Conservation (phyloP, 2,888 invertebrate genomes). For the Lomographa bimaculata region DNA sequence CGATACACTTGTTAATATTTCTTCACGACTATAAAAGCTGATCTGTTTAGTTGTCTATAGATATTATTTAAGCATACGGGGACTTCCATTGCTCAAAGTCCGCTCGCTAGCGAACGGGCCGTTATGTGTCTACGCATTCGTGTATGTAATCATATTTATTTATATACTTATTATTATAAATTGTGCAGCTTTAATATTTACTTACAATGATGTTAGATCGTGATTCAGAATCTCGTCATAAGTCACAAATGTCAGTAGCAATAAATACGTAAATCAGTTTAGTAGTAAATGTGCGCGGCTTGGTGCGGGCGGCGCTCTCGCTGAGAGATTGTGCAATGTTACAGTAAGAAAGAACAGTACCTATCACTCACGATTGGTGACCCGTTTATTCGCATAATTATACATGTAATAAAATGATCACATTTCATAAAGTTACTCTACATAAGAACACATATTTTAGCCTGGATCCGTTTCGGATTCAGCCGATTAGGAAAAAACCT, state of each 20-base stretch:
- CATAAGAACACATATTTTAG: too few species aligned
- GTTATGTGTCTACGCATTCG: conserved; percentile 68
- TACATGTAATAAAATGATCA: too few species aligned
- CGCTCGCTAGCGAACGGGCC: conserved; percentile 59
- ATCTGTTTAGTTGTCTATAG: conserved; percentile 53
- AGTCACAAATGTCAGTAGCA: conserved; percentile 80
- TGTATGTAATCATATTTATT: conserved; percentile 75
- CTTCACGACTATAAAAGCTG: conserved; percentile 59
- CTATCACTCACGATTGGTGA: too few species aligned
- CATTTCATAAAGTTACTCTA: too few species aligned
- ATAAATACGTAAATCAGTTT: conserved; percentile 72
- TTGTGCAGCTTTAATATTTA: conserved; percentile 83
- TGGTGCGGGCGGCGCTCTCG: conserved; percentile 45
- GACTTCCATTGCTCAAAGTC: conserved; percentile 76
- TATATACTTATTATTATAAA: conserved; percentile 79
- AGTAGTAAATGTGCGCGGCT: conserved; percentile 57
- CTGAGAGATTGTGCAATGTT: conserved; percentile 62
- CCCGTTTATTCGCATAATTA: too few species aligned
- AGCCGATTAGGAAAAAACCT: too few species aligned
- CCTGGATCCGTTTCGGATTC: too few species aligned
- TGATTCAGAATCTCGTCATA: conserved; percentile 84
- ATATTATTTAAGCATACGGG: conserved; percentile 51
- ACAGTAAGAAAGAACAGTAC: conserved; percentile 40
- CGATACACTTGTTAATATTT: conserved; percentile 73
- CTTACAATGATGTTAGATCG: conserved; percentile 82